Percentiles rank a stretch among this genome's conserved stretches.
These are phyloP conservation scores for Hemiprocne comata DNA, from an alignment of 2,113 vertebrate species.

Conservation along the genomic window DNA sequence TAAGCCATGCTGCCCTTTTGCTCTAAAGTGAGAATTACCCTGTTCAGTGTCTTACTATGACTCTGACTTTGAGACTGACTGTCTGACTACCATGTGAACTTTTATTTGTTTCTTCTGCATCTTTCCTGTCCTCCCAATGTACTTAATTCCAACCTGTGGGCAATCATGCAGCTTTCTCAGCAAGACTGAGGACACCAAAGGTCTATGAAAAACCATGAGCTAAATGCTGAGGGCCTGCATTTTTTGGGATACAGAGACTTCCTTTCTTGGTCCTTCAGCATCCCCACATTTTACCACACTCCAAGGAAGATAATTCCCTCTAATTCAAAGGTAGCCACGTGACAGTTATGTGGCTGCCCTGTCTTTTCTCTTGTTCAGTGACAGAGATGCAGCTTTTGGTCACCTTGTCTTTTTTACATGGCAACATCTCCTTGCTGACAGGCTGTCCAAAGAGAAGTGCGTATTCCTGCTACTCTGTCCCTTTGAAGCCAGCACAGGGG, in stretches of 20 bases:
- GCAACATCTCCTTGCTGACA: neutral
- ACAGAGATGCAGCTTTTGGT: neutral
- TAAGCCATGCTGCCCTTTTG: neutral
- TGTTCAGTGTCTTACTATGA: neutral
- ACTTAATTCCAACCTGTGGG: neutral
- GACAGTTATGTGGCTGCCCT: fast-evolving
- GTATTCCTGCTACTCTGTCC: neutral
- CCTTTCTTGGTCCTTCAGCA: neutral
- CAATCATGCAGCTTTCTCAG: neutral
- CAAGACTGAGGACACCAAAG: neutral
- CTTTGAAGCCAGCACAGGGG: neutral
- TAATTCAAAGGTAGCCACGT: neutral
- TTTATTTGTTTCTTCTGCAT: neutral
- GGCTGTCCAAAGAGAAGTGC: neutral
- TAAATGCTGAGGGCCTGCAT: neutral
- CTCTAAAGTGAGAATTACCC: neutral
- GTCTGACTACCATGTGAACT: neutral
- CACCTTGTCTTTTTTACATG: neutral
- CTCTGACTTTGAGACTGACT: neutral
- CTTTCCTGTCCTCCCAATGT: neutral
- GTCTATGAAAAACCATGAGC: neutral
- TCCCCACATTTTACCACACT: neutral
- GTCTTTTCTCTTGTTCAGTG: neutral
- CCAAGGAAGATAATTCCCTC: neutral
- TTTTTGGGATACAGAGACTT: neutral